Evolutionary conservation across 2,113 vertebrate genomes (phyloP).

Genomic region (Dromas ardeola): DNA sequence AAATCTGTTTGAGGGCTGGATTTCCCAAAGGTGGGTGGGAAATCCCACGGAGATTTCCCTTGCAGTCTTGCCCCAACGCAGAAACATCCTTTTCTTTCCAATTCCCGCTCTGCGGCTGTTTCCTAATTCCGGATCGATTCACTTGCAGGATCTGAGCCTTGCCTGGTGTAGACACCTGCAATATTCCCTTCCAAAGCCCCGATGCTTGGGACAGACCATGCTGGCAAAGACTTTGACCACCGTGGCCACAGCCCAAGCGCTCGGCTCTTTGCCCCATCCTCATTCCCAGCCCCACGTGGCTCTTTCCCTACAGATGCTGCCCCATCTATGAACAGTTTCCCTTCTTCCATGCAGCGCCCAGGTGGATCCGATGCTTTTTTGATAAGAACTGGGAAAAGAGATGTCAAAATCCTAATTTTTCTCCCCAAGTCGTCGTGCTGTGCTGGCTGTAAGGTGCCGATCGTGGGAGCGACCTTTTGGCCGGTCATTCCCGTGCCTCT

Average conservation of each 20-base stretch:
- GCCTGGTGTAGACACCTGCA: neutral
- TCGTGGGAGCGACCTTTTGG: accelerated
- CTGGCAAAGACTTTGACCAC: neutral
- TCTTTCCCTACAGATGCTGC: neutral
- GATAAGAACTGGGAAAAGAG: neutral
- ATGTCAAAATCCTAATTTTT: neutral
- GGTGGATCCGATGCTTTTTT: neutral
- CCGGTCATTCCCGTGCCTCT: neutral
- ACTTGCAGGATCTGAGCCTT: neutral
- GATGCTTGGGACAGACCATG: too few species aligned
- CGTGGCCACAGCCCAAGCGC: neutral
- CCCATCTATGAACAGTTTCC: neutral
- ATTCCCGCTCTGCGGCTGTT: accelerated
- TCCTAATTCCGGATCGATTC: neutral
- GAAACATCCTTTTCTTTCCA: neutral
- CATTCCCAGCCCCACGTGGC: neutral
- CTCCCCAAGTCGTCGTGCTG: accelerated
- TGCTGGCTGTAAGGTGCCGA: neutral
- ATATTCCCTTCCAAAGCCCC: neutral
- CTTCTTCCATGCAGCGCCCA: accelerated
- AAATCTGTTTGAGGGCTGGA: neutral
- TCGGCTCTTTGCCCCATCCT: neutral
- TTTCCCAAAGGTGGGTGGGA: neutral
- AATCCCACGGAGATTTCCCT: neutral
- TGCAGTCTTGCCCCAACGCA: neutral